Conservation (phyloP, 2,113 vertebrate species). For the Gallinago jamesoni region DNA sequence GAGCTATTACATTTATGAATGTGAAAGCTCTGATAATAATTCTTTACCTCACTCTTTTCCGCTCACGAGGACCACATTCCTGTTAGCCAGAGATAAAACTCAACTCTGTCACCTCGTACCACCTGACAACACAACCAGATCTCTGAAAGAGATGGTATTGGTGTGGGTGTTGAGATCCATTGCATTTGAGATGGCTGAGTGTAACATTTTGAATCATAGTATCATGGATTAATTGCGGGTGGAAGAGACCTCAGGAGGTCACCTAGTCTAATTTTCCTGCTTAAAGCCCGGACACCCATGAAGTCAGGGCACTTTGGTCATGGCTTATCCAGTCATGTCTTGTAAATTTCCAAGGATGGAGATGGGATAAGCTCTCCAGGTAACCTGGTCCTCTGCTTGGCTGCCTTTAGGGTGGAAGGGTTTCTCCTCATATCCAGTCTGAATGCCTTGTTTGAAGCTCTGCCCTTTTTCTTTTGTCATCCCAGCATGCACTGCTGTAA, state of each 20-base stretch:
- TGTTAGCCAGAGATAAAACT: neutral
- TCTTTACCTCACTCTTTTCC: neutral
- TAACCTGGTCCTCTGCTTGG: neutral
- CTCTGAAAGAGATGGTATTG: neutral
- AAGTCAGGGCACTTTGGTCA: neutral
- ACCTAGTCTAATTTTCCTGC: neutral
- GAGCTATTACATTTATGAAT: neutral
- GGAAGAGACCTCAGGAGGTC: neutral
- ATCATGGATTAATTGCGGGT: neutral
- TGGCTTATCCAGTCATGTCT: neutral
- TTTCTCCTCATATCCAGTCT: neutral
- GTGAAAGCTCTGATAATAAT: neutral
- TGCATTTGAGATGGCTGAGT: neutral
- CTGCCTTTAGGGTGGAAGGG: neutral
- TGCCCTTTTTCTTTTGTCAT: neutral
- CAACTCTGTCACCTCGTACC: neutral
- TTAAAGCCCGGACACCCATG: neutral
- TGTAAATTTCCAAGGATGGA: neutral
- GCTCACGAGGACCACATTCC: neutral
- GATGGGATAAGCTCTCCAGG: neutral
- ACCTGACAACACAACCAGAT: neutral
- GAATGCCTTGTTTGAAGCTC: neutral
- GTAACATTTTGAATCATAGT: neutral
- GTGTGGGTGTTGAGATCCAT: too few relatives aligned
- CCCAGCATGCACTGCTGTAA: neutral